Evolutionary conservation across 2,113 vertebrate genomes (phyloP), one percentile per base, ranked within the genome.

Genomic region (Chaetodon auriga): DNA sequence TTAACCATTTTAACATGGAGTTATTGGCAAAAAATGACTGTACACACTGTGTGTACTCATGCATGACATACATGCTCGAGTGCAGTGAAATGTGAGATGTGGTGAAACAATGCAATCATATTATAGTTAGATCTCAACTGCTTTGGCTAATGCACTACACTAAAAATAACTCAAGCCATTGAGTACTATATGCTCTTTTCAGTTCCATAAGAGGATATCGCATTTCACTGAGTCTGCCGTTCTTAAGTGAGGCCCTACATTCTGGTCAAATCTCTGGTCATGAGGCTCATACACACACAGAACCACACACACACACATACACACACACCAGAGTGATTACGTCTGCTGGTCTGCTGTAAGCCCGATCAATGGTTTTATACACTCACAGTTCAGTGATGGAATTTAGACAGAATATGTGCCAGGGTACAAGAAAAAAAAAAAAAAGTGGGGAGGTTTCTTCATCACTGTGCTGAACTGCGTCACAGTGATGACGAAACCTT

Each of bases 261-360:
- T 58, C 77, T 72, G 75, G 13, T 90, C 73, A 90, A 94, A 90
- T 92, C 82, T 87, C 64, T 71, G 68, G 72, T 91, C 86, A 91
- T 80, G 77, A 66, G 88, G 75, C 51, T 86, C 74, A 81, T 53
- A 68, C 68, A 71, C 45, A 69, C 25, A 23, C 38, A 53, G 23
- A 46, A 43, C 75, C 54, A 43, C n/a, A 36, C 57, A 72, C 49
- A 72, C 5, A 74, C 1, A 21, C 19, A 16, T 12, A 55, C 57
- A 51, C 51, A 70, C 43, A 87, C 5, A 72, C 77, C 57, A 68
- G 57, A 78, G 35, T 66, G 71, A 84, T 85, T 92, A 81, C 16
- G 6, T 82, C 30, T 72, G 65, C 70, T 80, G n/a, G 6, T 82
- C 30, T 72, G 54, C 79, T 87, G 25, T 72, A 80, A 86, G 63